Percentiles rank a stretch among this genome's conserved stretches.
Evolutionary conservation across 2,113 vertebrate species (phyloP).

Genomic region (Sinocyclocheilus maitianheensis): DNA sequence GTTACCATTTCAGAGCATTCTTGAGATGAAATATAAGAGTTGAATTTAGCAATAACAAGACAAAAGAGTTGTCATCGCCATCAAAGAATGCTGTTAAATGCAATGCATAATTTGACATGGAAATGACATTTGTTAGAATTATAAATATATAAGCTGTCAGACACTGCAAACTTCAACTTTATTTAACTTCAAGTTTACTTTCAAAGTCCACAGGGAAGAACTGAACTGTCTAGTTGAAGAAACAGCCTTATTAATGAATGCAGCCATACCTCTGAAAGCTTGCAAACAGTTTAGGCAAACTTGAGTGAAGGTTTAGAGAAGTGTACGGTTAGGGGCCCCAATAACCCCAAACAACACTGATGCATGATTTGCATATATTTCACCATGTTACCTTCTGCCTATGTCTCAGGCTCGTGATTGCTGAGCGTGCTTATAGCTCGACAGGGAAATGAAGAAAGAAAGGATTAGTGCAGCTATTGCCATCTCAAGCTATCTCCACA

Average conservation of each 20-base stretch:
- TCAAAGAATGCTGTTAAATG: neutral
- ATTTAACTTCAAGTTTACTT: neutral
- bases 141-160: neutral
- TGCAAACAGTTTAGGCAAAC: neutral
- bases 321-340: constrained; percentile 1
- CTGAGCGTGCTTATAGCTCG: neutral
- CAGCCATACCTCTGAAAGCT: neutral
- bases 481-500: constrained; percentile 22
- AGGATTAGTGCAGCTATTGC: constrained; percentile 23
- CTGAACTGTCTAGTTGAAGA: neutral
- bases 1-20: neutral
- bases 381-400: neutral
- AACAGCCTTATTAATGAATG: neutral
- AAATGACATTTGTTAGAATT: neutral
- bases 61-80: neutral
- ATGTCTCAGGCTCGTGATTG: neutral
- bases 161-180: neutral
- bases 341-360: constrained; percentile 13
- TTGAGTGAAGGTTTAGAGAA: neutral
- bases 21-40: neutral
- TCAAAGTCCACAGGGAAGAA: neutral
- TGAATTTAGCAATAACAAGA: neutral
- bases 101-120: neutral
- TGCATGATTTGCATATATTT: constrained; percentile 36
- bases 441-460: constrained; percentile 24